Evolutionary conservation across 2,113 vertebrate genomes (phyloP), one percentile per base, ranked within the genome.

Genomic region (Semnornis frantzii): DNA sequence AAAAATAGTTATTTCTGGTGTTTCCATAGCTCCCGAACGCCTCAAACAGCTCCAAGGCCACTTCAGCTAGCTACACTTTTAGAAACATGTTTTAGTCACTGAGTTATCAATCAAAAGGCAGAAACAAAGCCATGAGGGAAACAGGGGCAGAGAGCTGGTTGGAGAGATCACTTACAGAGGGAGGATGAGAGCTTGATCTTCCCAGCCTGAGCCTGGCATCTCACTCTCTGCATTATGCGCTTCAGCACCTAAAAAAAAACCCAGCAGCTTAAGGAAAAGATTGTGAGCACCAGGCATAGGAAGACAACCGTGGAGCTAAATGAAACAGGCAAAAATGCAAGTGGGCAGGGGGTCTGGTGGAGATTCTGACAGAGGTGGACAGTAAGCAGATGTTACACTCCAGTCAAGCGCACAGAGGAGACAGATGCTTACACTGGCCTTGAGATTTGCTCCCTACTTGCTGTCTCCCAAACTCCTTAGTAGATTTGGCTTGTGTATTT

Each of bases 401-500:
- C 48, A 91, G 31, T 11, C 1, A 1, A 33, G 12, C 0, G 1
- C 18, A 27, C 0, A 0, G 42, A 64, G 37, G 12, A 84, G 33
- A 44, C 24, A 23, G 6, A 27, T 65, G 25, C 6, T 31, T 84
- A 33, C 1, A 15, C 44, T 75, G n/a, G 52, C 66, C 58, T 89
- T 69, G 21, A 79, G 13, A 50, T 85, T 77, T 79, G 25, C 23
- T 81, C 9, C 12, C 42, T 79, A 11, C 9, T 10, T 75, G 13
- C 30, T 33, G 23, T 57, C 10, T 25, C 34, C 71, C 1, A 7
- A 78, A 27, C 17, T 87, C 31, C 17, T 33, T 65, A 28, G 65
- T 15, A 78, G 54, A 58, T 12, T 57, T 73, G 12, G 8, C 78
- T 91, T 79, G 58, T 87, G 28, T 77, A 65, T 12, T 68, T 70